A percentile compares a stretch with the other conserved stretches of the same genome.
These are phyloP conservation scores for Gobio gobio DNA, from an alignment of 2,113 vertebrate genomes.

Conservation along the genomic window DNA sequence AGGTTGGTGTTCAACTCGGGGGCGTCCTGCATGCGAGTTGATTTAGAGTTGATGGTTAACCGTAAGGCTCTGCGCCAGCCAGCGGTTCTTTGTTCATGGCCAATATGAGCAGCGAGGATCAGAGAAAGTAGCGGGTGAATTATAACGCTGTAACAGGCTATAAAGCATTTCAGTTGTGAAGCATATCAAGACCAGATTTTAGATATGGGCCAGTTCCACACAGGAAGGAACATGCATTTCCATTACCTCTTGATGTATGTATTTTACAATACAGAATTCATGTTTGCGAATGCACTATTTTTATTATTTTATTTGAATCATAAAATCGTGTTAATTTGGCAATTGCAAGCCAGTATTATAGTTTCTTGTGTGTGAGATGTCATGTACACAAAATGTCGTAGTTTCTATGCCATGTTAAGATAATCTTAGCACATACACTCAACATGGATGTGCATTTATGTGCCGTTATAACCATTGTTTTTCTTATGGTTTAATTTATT, in stretches of 20 bases:
- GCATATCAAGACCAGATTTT: constrained; percentile 11
- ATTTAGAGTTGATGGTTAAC: constrained; percentile 35
- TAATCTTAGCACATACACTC: neutral
- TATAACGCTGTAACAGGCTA: neutral
- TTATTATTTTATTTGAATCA: neutral
- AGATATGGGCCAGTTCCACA: constrained; percentile 58
- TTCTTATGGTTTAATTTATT: neutral
- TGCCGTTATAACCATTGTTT: neutral
- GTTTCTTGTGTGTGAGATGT: neutral
- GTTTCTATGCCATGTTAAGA: neutral
- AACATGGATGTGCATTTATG: neutral
- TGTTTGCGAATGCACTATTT: constrained; percentile 24
- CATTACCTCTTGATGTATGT: constrained; percentile 59
- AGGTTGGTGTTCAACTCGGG: neutral
- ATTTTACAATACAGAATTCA: constrained; percentile 31
- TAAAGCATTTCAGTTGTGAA: constrained; percentile 1
- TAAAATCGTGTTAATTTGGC: constrained; percentile 32
- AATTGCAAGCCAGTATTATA: constrained; percentile 29
- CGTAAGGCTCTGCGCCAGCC: constrained; percentile 25
- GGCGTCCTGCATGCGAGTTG: neutral
- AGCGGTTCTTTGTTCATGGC: constrained; percentile 35
- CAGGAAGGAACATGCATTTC: constrained; percentile 56
- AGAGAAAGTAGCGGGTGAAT: neutral
- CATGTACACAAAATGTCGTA: neutral
- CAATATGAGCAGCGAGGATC: neutral